Base-by-base conservation (phyloP, 2,888 invertebrate species). In the Dioctria linearis region DNA sequence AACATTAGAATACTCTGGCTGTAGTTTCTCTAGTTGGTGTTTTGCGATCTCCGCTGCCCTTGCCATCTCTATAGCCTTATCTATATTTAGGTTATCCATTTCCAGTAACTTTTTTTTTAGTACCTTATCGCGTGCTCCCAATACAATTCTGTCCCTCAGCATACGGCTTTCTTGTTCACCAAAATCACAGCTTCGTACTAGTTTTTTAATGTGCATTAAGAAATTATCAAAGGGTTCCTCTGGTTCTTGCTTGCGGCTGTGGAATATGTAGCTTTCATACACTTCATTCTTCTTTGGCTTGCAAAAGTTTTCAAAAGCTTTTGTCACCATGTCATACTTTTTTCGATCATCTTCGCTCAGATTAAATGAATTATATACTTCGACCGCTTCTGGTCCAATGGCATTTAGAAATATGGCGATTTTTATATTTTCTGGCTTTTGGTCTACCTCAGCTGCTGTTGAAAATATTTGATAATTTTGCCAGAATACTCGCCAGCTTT, bases 31-130 rank as follows among this genome's bases (percentile, higher is more conserved):
- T 49, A 42, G 13, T 59, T 73, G 80, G 37, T 49, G 67, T 61
- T 46, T 80, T 51, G 57, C 75, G 5, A 25, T 42, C 65, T 80
- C 63, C 51, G 57, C 65, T 39, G 69, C 80, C 25, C 66, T 42
- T 51, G 79, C 63, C n/a, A 79, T 80, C n/a, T n/a, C n/a, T n/a
- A n/a, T n/a, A n/a, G n/a, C n/a, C n/a, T n/a, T n/a, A n/a, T n/a
- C n/a, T n/a, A n/a, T n/a, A n/a, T n/a, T n/a, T n/a, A n/a, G n/a
- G n/a, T n/a, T n/a, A n/a, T n/a, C n/a, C n/a, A n/a, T n/a, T n/a
- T n/a, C n/a, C n/a, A n/a, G n/a, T n/a, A n/a, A n/a, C n/a, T n/a
- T n/a, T n/a, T n/a, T n/a, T n/a, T n/a, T n/a, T n/a, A n/a, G n/a
- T n/a, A n/a, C n/a, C n/a, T n/a, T n/a, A n/a, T n/a, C n/a, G n/a